A percentile compares a stretch with the other conserved stretches of the same genome.
Conservation (phyloP, 2,797 vertebrate species). For the Sebastes elongatus region DNA sequence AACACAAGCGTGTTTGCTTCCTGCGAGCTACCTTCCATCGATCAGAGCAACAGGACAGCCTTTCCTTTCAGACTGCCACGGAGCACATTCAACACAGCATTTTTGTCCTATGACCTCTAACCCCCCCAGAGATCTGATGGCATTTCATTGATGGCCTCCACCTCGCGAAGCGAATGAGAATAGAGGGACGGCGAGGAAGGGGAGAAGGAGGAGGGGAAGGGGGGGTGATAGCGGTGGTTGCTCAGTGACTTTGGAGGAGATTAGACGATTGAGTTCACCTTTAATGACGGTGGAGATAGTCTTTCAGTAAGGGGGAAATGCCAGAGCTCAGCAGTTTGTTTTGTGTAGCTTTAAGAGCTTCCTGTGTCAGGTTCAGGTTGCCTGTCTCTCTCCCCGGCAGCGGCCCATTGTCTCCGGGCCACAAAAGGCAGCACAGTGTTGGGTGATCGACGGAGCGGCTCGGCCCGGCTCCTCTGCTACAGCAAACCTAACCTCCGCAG, state of each 20-base stretch:
- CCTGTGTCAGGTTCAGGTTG: conserved; percentile 87
- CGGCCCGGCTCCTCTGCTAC: conserved; percentile 46
- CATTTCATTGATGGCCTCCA: conserved; percentile 70
- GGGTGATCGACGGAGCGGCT: conserved; percentile 72
- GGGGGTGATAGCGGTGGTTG: conserved; percentile 49
- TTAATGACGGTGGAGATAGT: conserved; percentile 83
- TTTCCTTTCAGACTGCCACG: conserved; percentile 51
- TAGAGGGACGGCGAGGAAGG: conserved; percentile 29
- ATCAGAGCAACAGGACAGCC: conserved; percentile 55
- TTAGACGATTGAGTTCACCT: conserved; percentile 82
- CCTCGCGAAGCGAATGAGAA: conserved; percentile 36
- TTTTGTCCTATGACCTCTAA: conserved; percentile 77
- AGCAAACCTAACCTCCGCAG: conserved; percentile 58
- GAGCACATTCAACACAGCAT: conserved; percentile 55
- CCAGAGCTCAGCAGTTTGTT: conserved; percentile 86
- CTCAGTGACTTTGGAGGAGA: conserved; percentile 82
- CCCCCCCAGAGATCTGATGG: conserved; percentile 67
- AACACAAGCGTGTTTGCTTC: conserved; percentile 24
- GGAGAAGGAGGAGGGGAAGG: conserved; percentile 27
- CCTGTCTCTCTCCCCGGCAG: conserved; percentile 70
- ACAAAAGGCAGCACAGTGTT: conserved; percentile 72
- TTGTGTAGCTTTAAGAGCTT: conserved; percentile 84
- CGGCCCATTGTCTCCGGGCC: conserved; percentile 76
- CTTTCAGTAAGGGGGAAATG: conserved; percentile 82
- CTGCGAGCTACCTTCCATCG: conserved; percentile 44